Conservation (phyloP, 2,113 vertebrate genomes). For the Brachyistius frenatus region DNA sequence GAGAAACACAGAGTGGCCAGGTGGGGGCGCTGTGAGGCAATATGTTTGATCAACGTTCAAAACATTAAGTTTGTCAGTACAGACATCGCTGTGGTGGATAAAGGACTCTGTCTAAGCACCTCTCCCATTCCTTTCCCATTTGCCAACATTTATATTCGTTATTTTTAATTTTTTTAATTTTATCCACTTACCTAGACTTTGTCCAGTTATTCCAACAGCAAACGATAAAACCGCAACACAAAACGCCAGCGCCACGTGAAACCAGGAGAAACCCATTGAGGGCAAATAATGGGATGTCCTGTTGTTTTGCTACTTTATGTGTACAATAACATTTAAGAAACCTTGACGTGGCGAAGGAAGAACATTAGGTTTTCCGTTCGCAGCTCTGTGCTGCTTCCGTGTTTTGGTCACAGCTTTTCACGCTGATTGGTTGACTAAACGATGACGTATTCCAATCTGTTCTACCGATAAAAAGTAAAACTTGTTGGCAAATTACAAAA, state of each 20-base stretch:
- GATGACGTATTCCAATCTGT: constrained; percentile 23
- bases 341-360: background rate
- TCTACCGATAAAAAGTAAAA: no score
- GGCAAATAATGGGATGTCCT: background rate
- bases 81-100: background rate
- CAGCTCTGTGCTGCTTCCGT: constrained; percentile 60
- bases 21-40: constrained; percentile 47
- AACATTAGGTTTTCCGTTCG: background rate
- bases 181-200: constrained; percentile 53
- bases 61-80: no score
- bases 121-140: no score
- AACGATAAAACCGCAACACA: constrained; percentile 53
- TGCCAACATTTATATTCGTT: no score
- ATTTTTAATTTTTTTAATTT: no score
- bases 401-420: constrained; percentile 39
- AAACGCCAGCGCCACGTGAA: constrained; percentile 26
- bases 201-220: constrained; percentile 27
- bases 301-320: background rate
- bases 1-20: constrained; percentile 21
- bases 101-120: accelerated
- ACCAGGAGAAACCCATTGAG: constrained; percentile 28
- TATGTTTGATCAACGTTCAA: background rate
- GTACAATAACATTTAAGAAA: background rate
- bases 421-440: constrained; percentile 52
- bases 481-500: no score